phyloP scores from a whole-genome alignment of 2,797 vertebrate species.

The Molossus alvarezi region DNA sequence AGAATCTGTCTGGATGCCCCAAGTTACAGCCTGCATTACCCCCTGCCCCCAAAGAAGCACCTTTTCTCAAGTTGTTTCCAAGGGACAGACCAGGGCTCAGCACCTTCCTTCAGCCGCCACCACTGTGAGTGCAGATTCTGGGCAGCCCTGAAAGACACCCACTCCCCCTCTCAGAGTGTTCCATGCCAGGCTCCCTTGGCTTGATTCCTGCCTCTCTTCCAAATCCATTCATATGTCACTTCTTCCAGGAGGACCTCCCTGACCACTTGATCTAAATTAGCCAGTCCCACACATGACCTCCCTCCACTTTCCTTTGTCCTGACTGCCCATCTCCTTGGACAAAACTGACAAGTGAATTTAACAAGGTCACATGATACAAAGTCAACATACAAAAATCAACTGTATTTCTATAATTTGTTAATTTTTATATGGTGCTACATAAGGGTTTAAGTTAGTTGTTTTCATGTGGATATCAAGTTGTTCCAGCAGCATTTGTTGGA shows the following conservation, averaged over 20 bases:
- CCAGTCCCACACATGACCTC: background rate
- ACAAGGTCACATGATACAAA: background rate
- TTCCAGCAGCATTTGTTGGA: slow-evolving; percentile 26
- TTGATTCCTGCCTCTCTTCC: background rate
- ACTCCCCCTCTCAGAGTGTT: background rate
- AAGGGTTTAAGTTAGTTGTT: background rate
- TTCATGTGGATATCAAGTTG: background rate
- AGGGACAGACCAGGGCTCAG: background rate
- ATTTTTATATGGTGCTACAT: background rate
- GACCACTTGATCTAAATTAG: background rate
- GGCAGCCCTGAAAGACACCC: background rate
- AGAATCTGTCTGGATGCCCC: background rate
- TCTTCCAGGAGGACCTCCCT: background rate
- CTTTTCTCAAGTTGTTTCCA: background rate
- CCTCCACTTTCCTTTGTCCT: background rate
- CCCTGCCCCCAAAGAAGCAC: background rate
- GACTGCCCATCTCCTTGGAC: background rate
- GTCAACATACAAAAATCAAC: background rate
- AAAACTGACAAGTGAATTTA: background rate
- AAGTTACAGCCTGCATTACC: background rate
- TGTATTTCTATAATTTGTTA: slow-evolving; percentile 18
- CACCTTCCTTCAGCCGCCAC: background rate
- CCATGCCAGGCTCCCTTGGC: background rate
- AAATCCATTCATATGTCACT: background rate
- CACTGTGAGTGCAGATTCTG: background rate